Percentiles rank a stretch among this genome's conserved stretches.
Conservation (phyloP, 2,797 vertebrate species). For the Lacerta agilis region DNA sequence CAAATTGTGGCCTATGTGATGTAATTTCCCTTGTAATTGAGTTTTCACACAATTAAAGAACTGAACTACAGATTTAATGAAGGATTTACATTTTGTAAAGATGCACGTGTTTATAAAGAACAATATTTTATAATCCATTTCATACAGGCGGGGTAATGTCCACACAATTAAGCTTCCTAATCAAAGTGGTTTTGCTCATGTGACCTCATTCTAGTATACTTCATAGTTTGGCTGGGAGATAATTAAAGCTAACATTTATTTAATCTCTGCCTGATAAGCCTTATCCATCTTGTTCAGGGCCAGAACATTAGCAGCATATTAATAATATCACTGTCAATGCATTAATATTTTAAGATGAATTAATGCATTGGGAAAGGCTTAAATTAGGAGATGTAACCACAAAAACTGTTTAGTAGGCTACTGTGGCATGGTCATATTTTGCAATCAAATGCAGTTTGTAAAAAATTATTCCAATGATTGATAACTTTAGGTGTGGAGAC, state of each 20-base stretch:
- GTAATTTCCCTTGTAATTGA: constrained; percentile 23
- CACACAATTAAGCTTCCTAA: constrained; percentile 35
- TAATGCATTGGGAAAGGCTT: constrained; percentile 4
- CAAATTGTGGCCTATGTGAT: neutral
- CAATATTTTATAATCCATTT: constrained; percentile 30
- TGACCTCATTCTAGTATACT: constrained; percentile 13
- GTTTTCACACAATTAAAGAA: constrained; percentile 48
- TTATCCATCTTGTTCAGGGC: neutral
- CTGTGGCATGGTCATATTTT: neutral
- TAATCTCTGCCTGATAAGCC: constrained; percentile 21
- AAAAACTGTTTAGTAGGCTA: neutral
- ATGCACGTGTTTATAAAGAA: constrained; percentile 23
- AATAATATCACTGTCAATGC: neutral
- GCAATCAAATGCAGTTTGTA: neutral
- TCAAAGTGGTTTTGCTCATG: constrained; percentile 4
- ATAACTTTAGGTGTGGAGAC: neutral
- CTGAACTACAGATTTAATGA: constrained; percentile 43
- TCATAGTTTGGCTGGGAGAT: neutral
- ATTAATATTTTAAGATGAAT: constrained; percentile 34
- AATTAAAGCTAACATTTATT: constrained; percentile 28
- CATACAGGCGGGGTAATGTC: neutral
- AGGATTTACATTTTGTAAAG: constrained; percentile 31
- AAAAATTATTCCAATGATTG: neutral
- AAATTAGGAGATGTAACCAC: constrained; percentile 18
- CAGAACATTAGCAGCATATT: neutral